Evolutionary conservation across 23 tunicate species (phyloP).

Genomic region (Botrylloides violaceus): DNA sequence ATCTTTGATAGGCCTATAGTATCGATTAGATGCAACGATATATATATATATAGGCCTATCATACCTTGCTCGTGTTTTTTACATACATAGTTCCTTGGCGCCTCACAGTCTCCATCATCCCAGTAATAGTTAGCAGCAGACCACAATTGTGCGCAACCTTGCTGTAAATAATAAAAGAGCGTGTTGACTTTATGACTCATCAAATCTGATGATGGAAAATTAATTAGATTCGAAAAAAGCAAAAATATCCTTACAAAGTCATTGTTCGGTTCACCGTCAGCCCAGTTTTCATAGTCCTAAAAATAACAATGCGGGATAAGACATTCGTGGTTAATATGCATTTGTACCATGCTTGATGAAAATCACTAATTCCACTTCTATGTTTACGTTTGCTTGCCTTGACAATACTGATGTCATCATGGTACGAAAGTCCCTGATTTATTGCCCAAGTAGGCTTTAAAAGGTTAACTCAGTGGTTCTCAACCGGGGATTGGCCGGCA

Average conservation of each 20-base stretch:
- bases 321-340: no score
- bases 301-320: not conserved
- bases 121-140: slow-evolving; percentile 41
- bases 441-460: no score
- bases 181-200: not conserved
- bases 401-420: no score
- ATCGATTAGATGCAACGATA: no score
- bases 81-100: slow-evolving; percentile 34
- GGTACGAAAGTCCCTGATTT: no score
- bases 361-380: no score
- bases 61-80: slow-evolving; percentile 48
- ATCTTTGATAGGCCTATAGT: no score
- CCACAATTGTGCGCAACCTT: slow-evolving; percentile 56
- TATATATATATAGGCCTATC: no score
- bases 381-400: no score
- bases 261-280: slow-evolving; percentile 54
- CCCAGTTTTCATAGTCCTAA: slow-evolving; percentile 43
- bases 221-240: not conserved
- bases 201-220: not conserved
- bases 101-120: slow-evolving; percentile 54
- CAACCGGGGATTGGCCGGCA: no score
- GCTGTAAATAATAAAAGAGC: not conserved
- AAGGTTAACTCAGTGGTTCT: no score
- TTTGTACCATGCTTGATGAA: no score
- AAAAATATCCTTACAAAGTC: slow-evolving; percentile 2